Conservation (phyloP, 37 sponge, comb jelly and placozoan species). For the Ianthella basta region DNA sequence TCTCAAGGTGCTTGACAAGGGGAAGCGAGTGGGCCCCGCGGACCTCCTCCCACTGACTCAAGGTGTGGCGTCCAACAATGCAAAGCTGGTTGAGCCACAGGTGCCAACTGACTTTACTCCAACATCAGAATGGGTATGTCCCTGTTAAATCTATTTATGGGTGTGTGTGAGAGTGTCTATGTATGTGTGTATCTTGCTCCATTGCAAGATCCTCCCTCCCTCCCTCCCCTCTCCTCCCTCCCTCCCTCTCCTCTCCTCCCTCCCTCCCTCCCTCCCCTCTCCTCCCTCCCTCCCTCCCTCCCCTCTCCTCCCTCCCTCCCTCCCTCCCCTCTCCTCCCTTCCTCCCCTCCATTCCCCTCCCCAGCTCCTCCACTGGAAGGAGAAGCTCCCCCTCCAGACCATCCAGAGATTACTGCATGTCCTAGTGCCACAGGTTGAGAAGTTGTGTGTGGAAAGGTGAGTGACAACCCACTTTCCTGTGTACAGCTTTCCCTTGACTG, state of each 20-base stretch:
- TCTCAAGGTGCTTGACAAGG: constrained; percentile 17
- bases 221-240: too few relatives aligned
- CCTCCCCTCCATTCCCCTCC: not conserved
- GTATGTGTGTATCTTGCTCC: not conserved
- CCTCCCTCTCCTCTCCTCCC: not conserved
- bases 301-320: not conserved
- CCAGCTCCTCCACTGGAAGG: constrained; percentile 76
- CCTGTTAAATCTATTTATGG: not conserved
- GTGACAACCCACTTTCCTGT: not conserved
- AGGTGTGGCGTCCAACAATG: constrained; percentile 54
- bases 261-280: not conserved
- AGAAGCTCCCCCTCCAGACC: constrained; percentile 91
- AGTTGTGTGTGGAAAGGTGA: constrained; percentile 93
- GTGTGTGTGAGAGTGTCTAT: constrained; percentile 35
- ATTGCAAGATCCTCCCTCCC: not conserved
- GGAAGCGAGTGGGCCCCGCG: not conserved
- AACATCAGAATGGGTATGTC: constrained; percentile 82
- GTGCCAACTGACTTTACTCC: constrained; percentile 74
- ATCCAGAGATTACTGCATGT: constrained; percentile 89
- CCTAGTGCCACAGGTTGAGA: constrained; percentile 97
- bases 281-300: not conserved
- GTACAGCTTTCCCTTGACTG: not conserved
- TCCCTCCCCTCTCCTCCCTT: not conserved
- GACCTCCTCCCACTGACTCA: constrained; percentile 56
- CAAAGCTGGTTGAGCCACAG: constrained; percentile 61